phyloP scores from a whole-genome alignment of 2,888 invertebrate species.

The Tipula helvola region DNA sequence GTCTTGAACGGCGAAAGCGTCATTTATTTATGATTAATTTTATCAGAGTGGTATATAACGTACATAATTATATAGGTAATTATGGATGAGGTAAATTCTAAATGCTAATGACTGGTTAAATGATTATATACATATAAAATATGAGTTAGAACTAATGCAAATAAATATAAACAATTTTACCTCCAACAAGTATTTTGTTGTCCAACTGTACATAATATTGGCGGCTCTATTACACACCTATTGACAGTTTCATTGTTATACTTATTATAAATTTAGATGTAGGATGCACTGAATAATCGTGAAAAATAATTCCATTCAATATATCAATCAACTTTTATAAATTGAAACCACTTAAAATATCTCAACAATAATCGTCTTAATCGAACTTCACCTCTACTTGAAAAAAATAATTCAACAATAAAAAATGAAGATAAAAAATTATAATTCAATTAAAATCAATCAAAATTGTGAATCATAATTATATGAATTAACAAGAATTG shows the following conservation, averaged over 20 bases:
- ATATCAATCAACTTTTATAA: background rate
- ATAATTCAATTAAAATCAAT: conserved; percentile 4
- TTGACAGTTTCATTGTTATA: too few relatives aligned
- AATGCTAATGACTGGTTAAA: background rate
- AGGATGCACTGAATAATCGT: background rate
- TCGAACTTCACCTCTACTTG: background rate
- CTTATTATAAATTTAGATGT: too few relatives aligned
- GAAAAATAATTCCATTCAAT: background rate
- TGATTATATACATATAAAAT: background rate
- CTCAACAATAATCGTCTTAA: background rate
- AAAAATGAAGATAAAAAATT: background rate
- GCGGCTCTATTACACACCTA: too few relatives aligned
- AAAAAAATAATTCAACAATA: background rate
- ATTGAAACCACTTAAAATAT: background rate
- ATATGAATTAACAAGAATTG: background rate
- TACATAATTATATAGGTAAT: background rate
- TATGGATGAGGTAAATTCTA: background rate
- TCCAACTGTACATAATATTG: background rate
- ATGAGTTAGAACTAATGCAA: background rate
- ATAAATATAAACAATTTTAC: too few relatives aligned
- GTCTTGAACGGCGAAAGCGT: background rate
- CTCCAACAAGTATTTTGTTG: background rate
- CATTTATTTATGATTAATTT: background rate
- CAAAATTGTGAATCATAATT: background rate
- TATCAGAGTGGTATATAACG: background rate